These are phyloP conservation scores for Ginglymostoma cirratum DNA, from an alignment of 2,113 vertebrate species.

Conservation along the genomic window DNA sequence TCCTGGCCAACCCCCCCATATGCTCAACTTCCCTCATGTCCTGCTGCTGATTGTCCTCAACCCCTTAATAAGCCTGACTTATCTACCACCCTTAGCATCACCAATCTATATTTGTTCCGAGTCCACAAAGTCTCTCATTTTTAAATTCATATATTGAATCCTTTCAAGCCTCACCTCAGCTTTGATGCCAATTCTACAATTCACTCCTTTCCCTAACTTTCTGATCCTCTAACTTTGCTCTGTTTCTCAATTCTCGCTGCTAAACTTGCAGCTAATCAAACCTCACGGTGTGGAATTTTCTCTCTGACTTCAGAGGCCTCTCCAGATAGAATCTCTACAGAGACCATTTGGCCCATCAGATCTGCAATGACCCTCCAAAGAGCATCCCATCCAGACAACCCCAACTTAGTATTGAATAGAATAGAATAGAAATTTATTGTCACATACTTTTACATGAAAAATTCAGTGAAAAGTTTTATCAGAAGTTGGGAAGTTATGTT, in stretches of 20 bases:
- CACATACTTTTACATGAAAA: too few relatives aligned
- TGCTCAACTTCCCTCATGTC: background rate
- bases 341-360: too few relatives aligned
- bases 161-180: background rate
- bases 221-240: background rate
- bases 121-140: background rate
- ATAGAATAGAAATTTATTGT: too few relatives aligned
- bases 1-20: background rate
- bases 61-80: background rate
- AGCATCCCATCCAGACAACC: too few relatives aligned
- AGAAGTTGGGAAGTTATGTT: too few relatives aligned
- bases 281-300: background rate
- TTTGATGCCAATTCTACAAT: background rate
- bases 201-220: background rate
- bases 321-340: too few relatives aligned
- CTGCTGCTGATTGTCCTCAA: background rate
- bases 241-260: background rate
- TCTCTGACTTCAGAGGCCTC: background rate
- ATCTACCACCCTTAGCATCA: background rate
- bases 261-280: too few relatives aligned
- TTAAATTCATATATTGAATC: background rate
- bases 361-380: too few relatives aligned
- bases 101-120: background rate
- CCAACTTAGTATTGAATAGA: too few relatives aligned
- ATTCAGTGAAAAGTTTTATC: too few relatives aligned